These are phyloP conservation scores for Pseudanteris insignis DNA, from an alignment of 2,888 invertebrate species.

Conservation along the genomic window DNA sequence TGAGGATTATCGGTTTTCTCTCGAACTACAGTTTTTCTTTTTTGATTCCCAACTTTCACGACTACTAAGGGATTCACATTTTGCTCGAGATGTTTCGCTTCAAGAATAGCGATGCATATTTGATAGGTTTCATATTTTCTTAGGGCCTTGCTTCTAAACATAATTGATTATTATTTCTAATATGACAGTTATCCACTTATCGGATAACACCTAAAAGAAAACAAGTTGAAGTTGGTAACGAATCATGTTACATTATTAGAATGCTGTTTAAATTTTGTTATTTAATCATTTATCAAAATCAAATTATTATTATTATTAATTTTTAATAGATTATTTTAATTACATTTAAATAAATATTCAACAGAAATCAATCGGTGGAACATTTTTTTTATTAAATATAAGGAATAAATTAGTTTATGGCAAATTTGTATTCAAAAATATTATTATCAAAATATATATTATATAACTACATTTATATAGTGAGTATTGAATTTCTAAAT, in stretches of 20 bases:
- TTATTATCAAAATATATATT: too few relatives aligned
- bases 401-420: too few relatives aligned
- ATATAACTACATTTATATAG: too few relatives aligned
- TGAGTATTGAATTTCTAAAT: too few relatives aligned
- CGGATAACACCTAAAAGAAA: background rate
- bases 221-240: background rate
- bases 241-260: background rate
- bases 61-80: slow-evolving; percentile 73
- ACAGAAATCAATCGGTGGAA: too few relatives aligned
- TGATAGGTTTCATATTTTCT: slow-evolving; percentile 64
- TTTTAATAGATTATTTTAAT: too few relatives aligned
- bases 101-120: slow-evolving; percentile 74
- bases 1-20: slow-evolving; percentile 72
- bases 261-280: background rate
- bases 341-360: background rate
- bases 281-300: too few relatives aligned
- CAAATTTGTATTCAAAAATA: too few relatives aligned
- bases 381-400: too few relatives aligned
- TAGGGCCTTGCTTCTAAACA: slow-evolving; percentile 30
- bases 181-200: background rate
- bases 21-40: slow-evolving; percentile 70
- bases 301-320: too few relatives aligned
- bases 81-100: slow-evolving; percentile 71
- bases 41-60: slow-evolving; percentile 72
- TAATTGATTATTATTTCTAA: background rate